Evolutionary conservation across 2,113 vertebrate species (phyloP).

Genomic region (Sinocyclocheilus rhinocerous): DNA sequence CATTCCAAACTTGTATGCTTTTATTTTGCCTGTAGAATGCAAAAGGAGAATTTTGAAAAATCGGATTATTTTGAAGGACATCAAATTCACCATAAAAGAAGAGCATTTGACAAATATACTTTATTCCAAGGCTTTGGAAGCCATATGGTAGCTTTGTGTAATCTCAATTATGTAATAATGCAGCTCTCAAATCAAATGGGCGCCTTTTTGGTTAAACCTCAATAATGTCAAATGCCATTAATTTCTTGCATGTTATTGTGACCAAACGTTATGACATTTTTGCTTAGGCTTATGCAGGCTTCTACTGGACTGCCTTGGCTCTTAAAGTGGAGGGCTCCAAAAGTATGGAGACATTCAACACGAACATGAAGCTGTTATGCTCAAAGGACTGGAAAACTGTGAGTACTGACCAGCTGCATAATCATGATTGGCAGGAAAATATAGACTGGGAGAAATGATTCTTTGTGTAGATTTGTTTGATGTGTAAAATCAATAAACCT

Average conservation of each 20-base stretch:
- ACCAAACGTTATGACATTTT: not conserved
- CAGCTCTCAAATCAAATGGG: too few relatives aligned
- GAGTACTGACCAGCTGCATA: constrained; percentile 39
- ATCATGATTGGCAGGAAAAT: not conserved
- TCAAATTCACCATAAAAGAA: too few relatives aligned
- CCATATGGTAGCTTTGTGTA: too few relatives aligned
- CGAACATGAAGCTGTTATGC: constrained; percentile 79
- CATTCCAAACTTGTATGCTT: not conserved
- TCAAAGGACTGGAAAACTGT: constrained; percentile 75
- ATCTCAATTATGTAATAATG: too few relatives aligned
- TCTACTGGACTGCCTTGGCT: constrained; percentile 81
- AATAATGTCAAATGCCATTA: not conserved
- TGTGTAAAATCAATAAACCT: not conserved
- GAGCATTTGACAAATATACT: too few relatives aligned
- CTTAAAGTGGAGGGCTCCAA: constrained; percentile 75
- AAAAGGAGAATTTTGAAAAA: too few relatives aligned
- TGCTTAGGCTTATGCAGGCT: constrained; percentile 89
- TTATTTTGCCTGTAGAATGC: too few relatives aligned
- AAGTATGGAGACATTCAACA: constrained; percentile 76
- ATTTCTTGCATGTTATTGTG: not conserved
- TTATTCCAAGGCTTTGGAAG: too few relatives aligned
- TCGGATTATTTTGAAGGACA: too few relatives aligned
- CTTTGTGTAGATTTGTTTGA: not conserved
- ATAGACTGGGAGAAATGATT: not conserved
- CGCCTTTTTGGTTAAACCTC: not conserved